Base-by-base conservation (phyloP, 2,797 vertebrate genomes). In the Oryzias sinensis region DNA sequence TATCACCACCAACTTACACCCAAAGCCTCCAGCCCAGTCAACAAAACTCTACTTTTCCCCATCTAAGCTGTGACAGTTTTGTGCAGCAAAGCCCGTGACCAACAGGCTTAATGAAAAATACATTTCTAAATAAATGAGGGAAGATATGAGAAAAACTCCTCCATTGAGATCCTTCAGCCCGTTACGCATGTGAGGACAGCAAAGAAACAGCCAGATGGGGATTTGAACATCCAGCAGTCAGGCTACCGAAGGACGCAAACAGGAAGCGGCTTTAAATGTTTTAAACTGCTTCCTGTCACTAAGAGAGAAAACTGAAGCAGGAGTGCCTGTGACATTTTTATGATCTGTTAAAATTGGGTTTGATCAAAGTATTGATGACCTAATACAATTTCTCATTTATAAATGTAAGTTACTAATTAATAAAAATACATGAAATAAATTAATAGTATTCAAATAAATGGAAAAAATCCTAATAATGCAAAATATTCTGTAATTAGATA, bases 21-120 rank as follows among this genome's bases (percentile, higher is more conserved):
- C 43, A 66, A 74, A 76, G 63, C 65, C 57, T 47, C 58, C 50
- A 61, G 65, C 55, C 52, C 22, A 76, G 62, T 70, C 67, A 67
- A 59, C 72, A 64, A 44, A 76, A 77, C 67, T 76, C 49, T 50
- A 49, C 70, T 77, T 70, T 56, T 43, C 29, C 49, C 16, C 17
- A 14, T 11, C 76, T 88, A 80, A 84, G 74, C 69, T 62, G 53
- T 40, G 0, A 57, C 70, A 71, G 56, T 59, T 37, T 20, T 55
- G 63, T 65, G 68, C 55, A 72, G 76, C 74, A 76, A 76, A 71
- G 64, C 40, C 70, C 71, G 25, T 71, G 43, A 67, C 87, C 80
- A 87, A 90, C 82, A 69, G 81, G 80, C 85, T 89, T 91, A 87
- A 68, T 59, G 54, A 57, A 76, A 63, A 76, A 75, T 62, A 72